phyloP scores from a whole-genome alignment of 2,797 vertebrate species.

The Todus mexicanus region DNA sequence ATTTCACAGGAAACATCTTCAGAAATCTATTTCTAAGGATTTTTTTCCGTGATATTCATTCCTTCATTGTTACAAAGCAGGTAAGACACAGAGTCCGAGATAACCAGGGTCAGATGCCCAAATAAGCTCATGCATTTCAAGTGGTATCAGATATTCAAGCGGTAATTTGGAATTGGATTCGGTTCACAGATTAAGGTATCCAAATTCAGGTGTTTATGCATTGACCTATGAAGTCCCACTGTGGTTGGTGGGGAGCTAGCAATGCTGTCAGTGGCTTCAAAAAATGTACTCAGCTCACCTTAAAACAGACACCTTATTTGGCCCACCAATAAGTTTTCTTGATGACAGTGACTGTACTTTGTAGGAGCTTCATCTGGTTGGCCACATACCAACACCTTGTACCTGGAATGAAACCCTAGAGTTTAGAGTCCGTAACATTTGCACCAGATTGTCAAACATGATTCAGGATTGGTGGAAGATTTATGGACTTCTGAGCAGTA shows the following conservation, averaged over 20 bases:
- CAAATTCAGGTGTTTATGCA: neutral
- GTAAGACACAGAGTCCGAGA: neutral
- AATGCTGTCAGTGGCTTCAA: neutral
- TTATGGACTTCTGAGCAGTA: neutral
- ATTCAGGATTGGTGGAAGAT: neutral
- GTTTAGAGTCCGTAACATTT: neutral
- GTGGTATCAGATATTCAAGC: constrained; percentile 14
- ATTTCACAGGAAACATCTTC: neutral
- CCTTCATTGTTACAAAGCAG: neutral
- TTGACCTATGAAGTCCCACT: neutral
- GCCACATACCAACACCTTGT: neutral
- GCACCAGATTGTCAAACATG: neutral
- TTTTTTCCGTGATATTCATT: constrained; percentile 9
- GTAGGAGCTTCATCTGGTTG: neutral
- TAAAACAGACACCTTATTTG: neutral
- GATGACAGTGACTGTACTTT: neutral
- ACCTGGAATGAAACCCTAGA: neutral
- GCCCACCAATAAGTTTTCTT: neutral
- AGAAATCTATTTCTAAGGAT: constrained; percentile 32
- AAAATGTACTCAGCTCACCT: neutral
- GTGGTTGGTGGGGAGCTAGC: neutral
- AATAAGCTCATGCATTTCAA: constrained; percentile 3
- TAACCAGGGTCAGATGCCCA: neutral
- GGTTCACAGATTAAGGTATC: neutral
- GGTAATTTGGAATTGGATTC: constrained; percentile 22